Base-by-base conservation (phyloP, 2,113 vertebrate genomes). In the Diadophis punctatus region DNA sequence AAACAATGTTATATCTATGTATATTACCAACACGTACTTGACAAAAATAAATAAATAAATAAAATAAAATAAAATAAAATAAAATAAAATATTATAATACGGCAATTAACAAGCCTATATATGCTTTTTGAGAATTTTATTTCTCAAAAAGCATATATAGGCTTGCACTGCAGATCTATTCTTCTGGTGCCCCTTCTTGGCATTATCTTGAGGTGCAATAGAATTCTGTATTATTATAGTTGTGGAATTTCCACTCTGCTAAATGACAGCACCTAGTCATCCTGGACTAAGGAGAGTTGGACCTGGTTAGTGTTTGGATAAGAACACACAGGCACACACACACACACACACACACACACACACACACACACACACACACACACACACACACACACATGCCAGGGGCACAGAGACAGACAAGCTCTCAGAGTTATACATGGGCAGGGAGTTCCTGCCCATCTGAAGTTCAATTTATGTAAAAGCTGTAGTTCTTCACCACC, bases 111-210 rank as follows among this genome's bases (percentile, higher is more conserved):
- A 48, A 48, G 7, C 48, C 48, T 48, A 48, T 48, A 7, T 7
- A 48, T 48, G 48, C 48, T 48, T 48, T 48, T 48, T 48, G 48
- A 43, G 22, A 46, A 22, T 43, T 43, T 85, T 46, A 74, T 74
- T 74, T 20, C n/a, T 74, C n/a, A 74, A 7, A 74, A 74, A 74
- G 27, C n/a, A 46, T 56, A 22, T 12, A 39, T 89, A 63, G 7
- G 27, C 2, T 68, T 68, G 43, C 58, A 63, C 12, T 46, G 12
- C 27, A 89, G 96, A 92, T 80, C 48, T 92, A 95, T 96, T 94
- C 96, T 94, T 96, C 92, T 55, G 30, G 9, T 46, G 30, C 14
- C 49, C 14, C 53, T 84, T 48, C 25, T 55, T 34, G 56, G 86
- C 58, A 34, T 58, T 30, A 51, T 43, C 58, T 27, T 1, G 30